Conservation (phyloP, 2,113 vertebrate genomes). For the Lepisosteus oculatus region DNA sequence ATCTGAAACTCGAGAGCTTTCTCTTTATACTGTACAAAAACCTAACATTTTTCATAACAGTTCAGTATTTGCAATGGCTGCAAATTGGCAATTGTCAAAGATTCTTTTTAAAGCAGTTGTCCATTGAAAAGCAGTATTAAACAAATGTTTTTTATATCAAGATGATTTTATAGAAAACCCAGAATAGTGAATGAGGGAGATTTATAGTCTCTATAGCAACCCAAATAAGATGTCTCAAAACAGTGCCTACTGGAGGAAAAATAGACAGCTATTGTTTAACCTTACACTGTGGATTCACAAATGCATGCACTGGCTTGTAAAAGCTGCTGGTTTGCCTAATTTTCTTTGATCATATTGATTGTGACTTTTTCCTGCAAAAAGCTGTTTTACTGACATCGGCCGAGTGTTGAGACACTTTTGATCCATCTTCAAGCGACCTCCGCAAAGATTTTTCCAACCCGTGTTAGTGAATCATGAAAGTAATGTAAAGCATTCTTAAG, state of each 20-base stretch:
- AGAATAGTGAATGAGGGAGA: slow-evolving; percentile 18
- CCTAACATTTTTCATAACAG: slow-evolving; percentile 36
- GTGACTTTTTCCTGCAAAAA: too few species aligned
- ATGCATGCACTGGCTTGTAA: too few species aligned
- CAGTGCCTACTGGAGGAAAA: not conserved
- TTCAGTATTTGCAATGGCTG: slow-evolving; percentile 13
- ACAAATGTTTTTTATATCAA: slow-evolving; percentile 2
- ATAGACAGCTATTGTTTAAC: not conserved
- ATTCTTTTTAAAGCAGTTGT: not conserved
- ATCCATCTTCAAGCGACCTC: too few species aligned
- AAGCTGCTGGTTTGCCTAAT: too few species aligned
- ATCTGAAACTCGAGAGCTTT: slow-evolving; percentile 33
- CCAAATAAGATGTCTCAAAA: not conserved
- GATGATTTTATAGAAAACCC: slow-evolving; percentile 22
- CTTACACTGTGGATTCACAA: not conserved
- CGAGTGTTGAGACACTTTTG: too few species aligned
- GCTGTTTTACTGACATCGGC: too few species aligned
- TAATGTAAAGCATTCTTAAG: too few species aligned
- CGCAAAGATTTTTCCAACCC: too few species aligned
- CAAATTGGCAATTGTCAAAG: not conserved
- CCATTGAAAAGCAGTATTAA: not conserved
- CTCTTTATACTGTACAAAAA: slow-evolving; percentile 44
- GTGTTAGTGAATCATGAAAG: too few species aligned
- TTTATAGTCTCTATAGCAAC: slow-evolving; percentile 18
- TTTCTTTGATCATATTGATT: too few species aligned